Conservation (phyloP, 2,888 invertebrate species). For the Taenaris catops region DNA sequence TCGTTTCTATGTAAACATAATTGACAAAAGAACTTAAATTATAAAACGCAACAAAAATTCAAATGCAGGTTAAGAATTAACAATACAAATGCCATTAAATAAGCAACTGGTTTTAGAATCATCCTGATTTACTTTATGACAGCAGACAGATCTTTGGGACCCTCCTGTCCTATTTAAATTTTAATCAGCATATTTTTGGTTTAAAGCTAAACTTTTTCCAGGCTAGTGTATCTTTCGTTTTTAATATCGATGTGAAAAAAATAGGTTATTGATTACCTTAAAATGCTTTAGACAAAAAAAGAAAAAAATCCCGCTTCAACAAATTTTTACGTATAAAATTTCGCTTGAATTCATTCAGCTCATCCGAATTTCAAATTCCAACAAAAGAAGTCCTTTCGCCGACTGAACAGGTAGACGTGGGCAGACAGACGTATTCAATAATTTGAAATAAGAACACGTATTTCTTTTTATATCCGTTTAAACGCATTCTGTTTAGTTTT, state of each 20-base stretch:
- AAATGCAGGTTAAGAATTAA: too few species aligned
- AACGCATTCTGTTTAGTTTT: slow-evolving; percentile 77
- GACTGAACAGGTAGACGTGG: slow-evolving; percentile 70
- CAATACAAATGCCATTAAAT: too few species aligned
- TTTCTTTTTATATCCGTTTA: slow-evolving; percentile 78
- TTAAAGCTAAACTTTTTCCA: too few species aligned
- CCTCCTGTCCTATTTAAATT: too few species aligned
- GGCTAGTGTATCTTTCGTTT: too few species aligned
- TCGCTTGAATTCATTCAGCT: slow-evolving; percentile 50
- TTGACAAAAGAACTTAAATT: background rate
- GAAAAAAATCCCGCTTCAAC: slow-evolving; percentile 17
- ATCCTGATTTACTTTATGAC: too few species aligned
- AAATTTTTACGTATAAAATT: slow-evolving; percentile 36
- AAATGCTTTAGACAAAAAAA: slow-evolving; percentile 9
- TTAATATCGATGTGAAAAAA: too few species aligned
- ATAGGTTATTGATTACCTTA: slow-evolving; percentile 1
- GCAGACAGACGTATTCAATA: slow-evolving; percentile 75
- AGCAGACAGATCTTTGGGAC: too few species aligned
- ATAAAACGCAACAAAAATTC: too few species aligned
- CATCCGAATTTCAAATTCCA: slow-evolving; percentile 51
- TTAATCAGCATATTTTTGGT: too few species aligned
- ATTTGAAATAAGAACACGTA: slow-evolving; percentile 76
- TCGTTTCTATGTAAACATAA: too few species aligned
- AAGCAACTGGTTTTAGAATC: too few species aligned
- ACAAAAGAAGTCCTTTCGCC: slow-evolving; percentile 44